A percentile compares a stretch with the other conserved stretches of the same genome.
phyloP scores from a whole-genome alignment of 2,797 vertebrate species.

The Clarias fuscus region DNA sequence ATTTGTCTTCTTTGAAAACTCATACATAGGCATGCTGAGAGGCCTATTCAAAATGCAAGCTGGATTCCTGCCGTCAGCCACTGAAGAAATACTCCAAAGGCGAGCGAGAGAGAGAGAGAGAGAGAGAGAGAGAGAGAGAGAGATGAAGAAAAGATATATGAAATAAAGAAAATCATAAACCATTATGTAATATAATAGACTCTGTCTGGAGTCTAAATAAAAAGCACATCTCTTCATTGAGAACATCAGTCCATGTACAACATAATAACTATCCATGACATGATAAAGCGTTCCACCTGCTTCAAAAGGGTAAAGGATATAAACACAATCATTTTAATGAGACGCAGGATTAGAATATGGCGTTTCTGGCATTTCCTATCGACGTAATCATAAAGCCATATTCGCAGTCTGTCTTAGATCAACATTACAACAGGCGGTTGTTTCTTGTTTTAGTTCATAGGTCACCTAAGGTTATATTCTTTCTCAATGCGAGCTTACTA shows the following conservation, averaged over 20 bases:
- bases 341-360: neutral
- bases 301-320: neutral
- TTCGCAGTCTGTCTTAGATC: conserved; percentile 1
- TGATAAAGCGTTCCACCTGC: neutral
- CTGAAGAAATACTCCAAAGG: conserved; percentile 1
- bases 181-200: conserved; percentile 13
- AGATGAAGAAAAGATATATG: conserved; percentile 11
- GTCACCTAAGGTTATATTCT: neutral
- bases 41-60: conserved; percentile 25
- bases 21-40: conserved; percentile 27
- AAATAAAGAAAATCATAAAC: neutral
- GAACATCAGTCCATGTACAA: neutral
- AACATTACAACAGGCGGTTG: neutral
- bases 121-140: no score
- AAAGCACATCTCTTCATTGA: neutral
- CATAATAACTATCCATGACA: neutral
- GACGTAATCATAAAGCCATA: neutral
- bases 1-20: conserved; percentile 40
- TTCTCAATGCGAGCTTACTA: conserved; percentile 3
- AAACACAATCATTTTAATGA: conserved; percentile 19
- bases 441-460: neutral
- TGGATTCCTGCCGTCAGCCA: conserved; percentile 22
- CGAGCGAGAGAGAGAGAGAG: neutral
- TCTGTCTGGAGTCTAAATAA: neutral
- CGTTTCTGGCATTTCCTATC: neutral